Conservation (phyloP, 2,113 vertebrate genomes). For the Chamaetylas fuelleborni region DNA sequence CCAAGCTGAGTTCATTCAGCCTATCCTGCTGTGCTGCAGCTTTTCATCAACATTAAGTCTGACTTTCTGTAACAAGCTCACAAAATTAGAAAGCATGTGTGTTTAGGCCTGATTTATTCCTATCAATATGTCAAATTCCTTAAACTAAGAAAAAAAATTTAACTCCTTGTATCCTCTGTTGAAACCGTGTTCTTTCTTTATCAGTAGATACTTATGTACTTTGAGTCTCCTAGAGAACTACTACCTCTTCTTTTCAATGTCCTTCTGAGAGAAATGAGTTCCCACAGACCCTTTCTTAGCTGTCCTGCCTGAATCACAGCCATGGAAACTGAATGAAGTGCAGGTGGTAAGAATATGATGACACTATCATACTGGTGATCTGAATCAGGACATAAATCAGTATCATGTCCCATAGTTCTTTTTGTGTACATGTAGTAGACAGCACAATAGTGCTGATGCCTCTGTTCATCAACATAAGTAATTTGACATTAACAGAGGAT, state of each 20-base stretch:
- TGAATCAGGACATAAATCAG: neutral
- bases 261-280: neutral
- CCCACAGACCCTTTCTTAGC: neutral
- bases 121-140: neutral
- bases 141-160: neutral
- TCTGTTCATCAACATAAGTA: neutral
- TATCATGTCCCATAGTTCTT: neutral
- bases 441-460: neutral
- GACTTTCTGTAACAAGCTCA: neutral
- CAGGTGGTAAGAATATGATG: neutral
- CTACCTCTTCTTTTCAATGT: neutral
- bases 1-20: neutral
- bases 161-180: neutral
- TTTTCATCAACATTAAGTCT: neutral
- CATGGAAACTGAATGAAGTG: neutral
- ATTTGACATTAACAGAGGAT: neutral
- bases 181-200: neutral
- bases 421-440: neutral
- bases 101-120: neutral
- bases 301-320: neutral
- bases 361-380: neutral
- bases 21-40: neutral
- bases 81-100: neutral
- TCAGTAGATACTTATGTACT: neutral
- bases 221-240: neutral